These are phyloP conservation scores for Aelia acuminata DNA, from an alignment of 2,888 invertebrate species.

Conservation along the genomic window DNA sequence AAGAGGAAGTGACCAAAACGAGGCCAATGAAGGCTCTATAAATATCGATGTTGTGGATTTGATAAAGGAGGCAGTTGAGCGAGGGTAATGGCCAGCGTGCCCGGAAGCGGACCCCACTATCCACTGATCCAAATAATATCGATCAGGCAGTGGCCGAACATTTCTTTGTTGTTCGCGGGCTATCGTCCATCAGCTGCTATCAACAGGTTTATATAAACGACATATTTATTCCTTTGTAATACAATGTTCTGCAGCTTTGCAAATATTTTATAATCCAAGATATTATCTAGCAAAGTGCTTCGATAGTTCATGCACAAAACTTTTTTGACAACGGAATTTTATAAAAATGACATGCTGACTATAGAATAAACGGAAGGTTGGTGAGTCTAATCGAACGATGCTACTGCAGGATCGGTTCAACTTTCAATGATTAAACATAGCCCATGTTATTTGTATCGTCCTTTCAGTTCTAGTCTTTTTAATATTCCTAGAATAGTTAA, in stretches of 20 bases:
- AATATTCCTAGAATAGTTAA: too few relatives aligned
- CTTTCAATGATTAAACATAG: too few relatives aligned
- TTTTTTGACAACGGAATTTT: too few relatives aligned
- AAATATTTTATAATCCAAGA: background rate
- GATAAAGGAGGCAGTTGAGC: conserved; percentile 5
- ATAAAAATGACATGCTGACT: too few relatives aligned
- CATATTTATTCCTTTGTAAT: background rate
- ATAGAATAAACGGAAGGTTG: too few relatives aligned
- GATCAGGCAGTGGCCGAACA: background rate
- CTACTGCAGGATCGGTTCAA: too few relatives aligned
- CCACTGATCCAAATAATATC: conserved; percentile 29
- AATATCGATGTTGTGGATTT: background rate
- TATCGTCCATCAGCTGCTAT: conserved; percentile 3
- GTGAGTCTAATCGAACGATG: too few relatives aligned
- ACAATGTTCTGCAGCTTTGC: background rate
- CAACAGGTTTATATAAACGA: conserved; percentile 1
- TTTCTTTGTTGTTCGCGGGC: background rate
- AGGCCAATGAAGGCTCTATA: conserved; percentile 19
- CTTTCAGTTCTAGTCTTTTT: too few relatives aligned
- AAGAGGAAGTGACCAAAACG: conserved; percentile 25
- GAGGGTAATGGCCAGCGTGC: background rate
- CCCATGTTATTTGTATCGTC: too few relatives aligned
- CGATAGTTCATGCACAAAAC: too few relatives aligned
- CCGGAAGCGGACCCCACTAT: background rate
- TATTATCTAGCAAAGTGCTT: too few relatives aligned